phyloP scores from a whole-genome alignment of 2,113 vertebrate genomes.

The pig (Sus scrofa) region DNA sequence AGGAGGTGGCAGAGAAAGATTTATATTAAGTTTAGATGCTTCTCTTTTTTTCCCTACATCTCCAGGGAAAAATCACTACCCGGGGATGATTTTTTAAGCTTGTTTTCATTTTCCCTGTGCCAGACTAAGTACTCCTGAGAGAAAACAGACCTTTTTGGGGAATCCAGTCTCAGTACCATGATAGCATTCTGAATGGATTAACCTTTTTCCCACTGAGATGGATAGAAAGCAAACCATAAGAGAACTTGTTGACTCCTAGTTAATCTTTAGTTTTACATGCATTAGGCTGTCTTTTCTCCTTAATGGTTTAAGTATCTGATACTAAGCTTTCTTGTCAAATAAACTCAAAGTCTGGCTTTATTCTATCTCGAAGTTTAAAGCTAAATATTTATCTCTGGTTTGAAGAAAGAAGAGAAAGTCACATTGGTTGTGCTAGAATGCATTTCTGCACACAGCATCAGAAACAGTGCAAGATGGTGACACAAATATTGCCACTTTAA shows the following conservation, averaged over 20 bases:
- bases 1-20: background rate
- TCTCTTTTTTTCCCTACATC: conserved; percentile 16
- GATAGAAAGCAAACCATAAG: background rate
- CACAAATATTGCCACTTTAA: background rate
- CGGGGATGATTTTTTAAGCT: conserved; percentile 41
- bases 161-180: background rate
- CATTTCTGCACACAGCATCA: background rate
- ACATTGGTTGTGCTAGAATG: background rate
- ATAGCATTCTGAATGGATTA: conserved; percentile 35
- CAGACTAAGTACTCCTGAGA: conserved; percentile 69
- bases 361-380: conserved; percentile 53
- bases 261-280: conserved; percentile 62
- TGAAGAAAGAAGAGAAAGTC: background rate
- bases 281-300: conserved; percentile 63
- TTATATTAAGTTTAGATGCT: conserved; percentile 13
- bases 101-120: conserved; percentile 72
- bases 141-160: conserved; percentile 71
- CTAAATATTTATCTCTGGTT: conserved; percentile 60
- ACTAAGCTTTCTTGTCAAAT: conserved; percentile 67
- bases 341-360: conserved; percentile 62
- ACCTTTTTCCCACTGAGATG: conserved; percentile 14
- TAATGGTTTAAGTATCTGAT: conserved; percentile 52
- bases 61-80: conserved; percentile 56
- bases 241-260: conserved; percentile 26
- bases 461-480: background rate